Conservation (phyloP, 92 coral and sea anemone species). For the Palythoa grandiflora region DNA sequence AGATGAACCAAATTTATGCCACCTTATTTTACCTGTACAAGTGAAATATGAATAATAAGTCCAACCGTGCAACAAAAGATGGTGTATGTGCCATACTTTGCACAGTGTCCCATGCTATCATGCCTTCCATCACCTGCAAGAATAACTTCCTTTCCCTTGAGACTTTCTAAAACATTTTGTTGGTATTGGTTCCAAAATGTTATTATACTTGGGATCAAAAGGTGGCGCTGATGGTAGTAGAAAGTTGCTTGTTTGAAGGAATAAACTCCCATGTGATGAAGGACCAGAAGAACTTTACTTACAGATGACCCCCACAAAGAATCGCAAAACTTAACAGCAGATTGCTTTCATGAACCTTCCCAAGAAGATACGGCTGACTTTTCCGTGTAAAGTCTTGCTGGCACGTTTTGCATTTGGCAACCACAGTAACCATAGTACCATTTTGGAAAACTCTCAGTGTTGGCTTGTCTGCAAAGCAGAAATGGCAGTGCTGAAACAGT, state of each 20-base stretch:
- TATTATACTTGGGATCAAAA: conserved; percentile 57
- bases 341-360: conserved; percentile 67
- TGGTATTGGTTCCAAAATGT: conserved; percentile 57
- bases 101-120: conserved; percentile 65
- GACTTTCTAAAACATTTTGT: conserved; percentile 29
- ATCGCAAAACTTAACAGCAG: conserved; percentile 68
- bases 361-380: conserved; percentile 72
- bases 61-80: conserved; percentile 66
- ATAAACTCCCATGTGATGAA: conserved; percentile 63
- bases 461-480: conserved; percentile 70
- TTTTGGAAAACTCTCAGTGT: conserved; percentile 50
- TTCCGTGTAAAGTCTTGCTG: conserved; percentile 51
- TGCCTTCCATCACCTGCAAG: conserved; percentile 66
- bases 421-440: conserved; percentile 65
- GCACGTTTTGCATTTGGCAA: conserved; percentile 61
- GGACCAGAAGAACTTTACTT: conserved; percentile 61
- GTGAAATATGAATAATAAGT: conserved; percentile 52
- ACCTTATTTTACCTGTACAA: conserved; percentile 55
- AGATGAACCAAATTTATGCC: conserved; percentile 5
- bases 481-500: conserved; percentile 68
- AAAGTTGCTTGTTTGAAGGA: conserved; percentile 42
- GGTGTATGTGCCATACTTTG: conserved; percentile 68
- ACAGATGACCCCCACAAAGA: conserved; percentile 72
- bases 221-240: conserved; percentile 60
- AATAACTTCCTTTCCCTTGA: conserved; percentile 60